phyloP scores from a whole-genome alignment of 1,140 invertebrate species.

The Drosophila subpulchrella region DNA sequence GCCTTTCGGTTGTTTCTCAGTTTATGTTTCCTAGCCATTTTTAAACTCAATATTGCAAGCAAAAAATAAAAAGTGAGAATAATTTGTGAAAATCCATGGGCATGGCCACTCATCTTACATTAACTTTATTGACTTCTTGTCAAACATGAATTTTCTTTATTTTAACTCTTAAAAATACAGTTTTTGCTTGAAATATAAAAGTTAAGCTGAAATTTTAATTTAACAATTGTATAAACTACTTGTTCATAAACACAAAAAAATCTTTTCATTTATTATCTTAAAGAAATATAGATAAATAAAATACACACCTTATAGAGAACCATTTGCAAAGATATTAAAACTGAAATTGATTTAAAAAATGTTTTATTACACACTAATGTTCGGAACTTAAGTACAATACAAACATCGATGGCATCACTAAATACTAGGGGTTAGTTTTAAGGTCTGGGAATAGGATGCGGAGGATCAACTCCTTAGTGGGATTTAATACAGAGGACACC shows the following conservation, averaged over 20 bases:
- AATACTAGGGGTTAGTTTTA: conserved; percentile 42
- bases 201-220: background rate
- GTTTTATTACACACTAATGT: conserved; percentile 57
- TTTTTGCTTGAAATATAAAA: background rate
- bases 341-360: conserved; percentile 25
- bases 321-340: background rate
- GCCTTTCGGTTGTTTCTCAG: conserved; percentile 32
- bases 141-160: background rate
- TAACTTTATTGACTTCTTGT: background rate
- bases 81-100: background rate
- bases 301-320: background rate
- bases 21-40: conserved; percentile 7
- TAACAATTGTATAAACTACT: background rate
- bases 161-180: background rate
- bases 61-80: conserved; percentile 24
- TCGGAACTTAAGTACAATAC: conserved; percentile 72
- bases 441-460: conserved; percentile 11
- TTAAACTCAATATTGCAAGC: conserved; percentile 5
- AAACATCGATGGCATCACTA: conserved; percentile 71
- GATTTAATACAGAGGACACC: conserved; percentile 18
- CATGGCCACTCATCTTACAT: too few species aligned
- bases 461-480: conserved; percentile 13
- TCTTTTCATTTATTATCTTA: too few species aligned
- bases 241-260: too few species aligned
- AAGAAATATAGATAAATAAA: too few species aligned